These are phyloP conservation scores for Phrynocephalus guinanensis DNA, from an alignment of 2,797 vertebrate genomes.

Conservation along the genomic window DNA sequence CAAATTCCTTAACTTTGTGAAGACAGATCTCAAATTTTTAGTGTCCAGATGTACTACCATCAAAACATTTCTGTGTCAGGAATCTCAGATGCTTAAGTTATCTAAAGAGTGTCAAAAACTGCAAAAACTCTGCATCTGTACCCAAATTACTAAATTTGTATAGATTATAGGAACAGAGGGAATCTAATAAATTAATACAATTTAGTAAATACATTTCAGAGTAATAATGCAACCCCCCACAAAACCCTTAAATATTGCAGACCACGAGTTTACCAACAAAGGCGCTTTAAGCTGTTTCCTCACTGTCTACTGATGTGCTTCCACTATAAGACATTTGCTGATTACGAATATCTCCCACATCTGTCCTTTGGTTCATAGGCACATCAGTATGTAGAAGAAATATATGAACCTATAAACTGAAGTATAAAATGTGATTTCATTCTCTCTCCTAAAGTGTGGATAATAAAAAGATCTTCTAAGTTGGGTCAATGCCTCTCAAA, in stretches of 20 bases:
- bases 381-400: background rate
- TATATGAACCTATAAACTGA: background rate
- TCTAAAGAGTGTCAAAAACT: background rate
- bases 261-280: background rate
- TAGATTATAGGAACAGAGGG: conserved; percentile 21
- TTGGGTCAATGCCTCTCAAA: background rate
- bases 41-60: too few relatives aligned
- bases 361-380: background rate
- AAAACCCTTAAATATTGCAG: background rate
- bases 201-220: background rate
- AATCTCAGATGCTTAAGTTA: background rate
- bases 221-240: background rate
- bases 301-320: background rate
- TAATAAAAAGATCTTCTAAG: background rate
- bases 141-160: background rate
- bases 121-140: background rate
- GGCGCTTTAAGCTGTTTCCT: background rate
- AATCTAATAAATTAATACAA: background rate
- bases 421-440: background rate
- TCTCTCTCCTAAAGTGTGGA: background rate
- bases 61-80: background rate
- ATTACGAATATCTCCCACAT: background rate
- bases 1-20: background rate
- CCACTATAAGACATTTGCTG: background rate
- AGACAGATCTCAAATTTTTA: too few relatives aligned